Conservation (phyloP, 2,888 invertebrate genomes). For the Pedicia rivosa region DNA sequence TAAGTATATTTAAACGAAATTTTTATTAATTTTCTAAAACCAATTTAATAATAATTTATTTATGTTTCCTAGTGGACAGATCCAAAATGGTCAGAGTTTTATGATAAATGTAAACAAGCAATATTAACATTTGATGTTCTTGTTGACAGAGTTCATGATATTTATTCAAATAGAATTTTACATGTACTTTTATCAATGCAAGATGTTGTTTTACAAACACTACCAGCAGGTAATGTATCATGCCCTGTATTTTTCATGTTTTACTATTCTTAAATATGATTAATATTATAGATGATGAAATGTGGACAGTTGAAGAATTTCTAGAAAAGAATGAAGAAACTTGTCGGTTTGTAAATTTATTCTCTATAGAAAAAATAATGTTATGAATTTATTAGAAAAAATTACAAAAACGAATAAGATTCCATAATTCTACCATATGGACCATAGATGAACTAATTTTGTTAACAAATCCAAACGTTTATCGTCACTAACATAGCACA, state of each 20-base stretch:
- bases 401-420: too few relatives aligned
- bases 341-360: slow-evolving; percentile 37
- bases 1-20: slow-evolving; percentile 13
- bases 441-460: too few relatives aligned
- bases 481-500: too few relatives aligned
- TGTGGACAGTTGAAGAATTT: slow-evolving; percentile 80
- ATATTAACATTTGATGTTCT: slow-evolving; percentile 65
- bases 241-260: neutral
- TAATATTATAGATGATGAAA: slow-evolving; percentile 43
- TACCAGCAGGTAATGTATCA: slow-evolving; percentile 42
- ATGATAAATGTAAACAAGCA: slow-evolving; percentile 56
- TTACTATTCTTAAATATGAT: neutral
- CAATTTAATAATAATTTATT: neutral
- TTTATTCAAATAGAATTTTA: slow-evolving; percentile 78
- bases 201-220: slow-evolving; percentile 58
- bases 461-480: too few relatives aligned
- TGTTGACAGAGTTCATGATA: slow-evolving; percentile 69
- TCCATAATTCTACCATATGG: too few relatives aligned
- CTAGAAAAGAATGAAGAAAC: slow-evolving; percentile 67
- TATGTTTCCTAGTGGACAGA: slow-evolving; percentile 53
- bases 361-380: neutral
- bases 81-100: slow-evolving; percentile 62
- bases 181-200: slow-evolving; percentile 80
- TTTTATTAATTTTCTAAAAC: neutral
- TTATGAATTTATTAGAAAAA: neutral